Base-by-base conservation (phyloP, 2,888 invertebrate genomes). In the Andrena bucephala region DNA sequence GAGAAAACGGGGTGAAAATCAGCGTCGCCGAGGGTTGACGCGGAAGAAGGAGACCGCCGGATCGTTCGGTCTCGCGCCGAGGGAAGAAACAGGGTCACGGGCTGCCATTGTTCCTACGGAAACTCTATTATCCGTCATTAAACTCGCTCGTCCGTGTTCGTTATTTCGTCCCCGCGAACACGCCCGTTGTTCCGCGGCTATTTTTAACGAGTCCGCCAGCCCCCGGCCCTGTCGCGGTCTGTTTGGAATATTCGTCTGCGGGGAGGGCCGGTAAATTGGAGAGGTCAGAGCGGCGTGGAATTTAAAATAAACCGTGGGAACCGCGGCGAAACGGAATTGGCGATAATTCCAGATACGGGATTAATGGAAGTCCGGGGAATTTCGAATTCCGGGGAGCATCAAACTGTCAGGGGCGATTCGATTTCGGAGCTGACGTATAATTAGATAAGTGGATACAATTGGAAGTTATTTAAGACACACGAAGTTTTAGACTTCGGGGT, bases 111-210 rank as follows among this genome's bases (percentile, higher is more conserved):
- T 77, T 62, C 66, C 62, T 20, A 13, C 27, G n/a, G 36, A 24
- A 67, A 67, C 66, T 52, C 57, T 20, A 70, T 79, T 76, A 76
- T 70, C 71, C 52, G 62, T 77, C 77, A 62, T 77, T 71, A 77
- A 80, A 77, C 52, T 50, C 50, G 69, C 59, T 67, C 54, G 29
- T 50, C 71, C 60, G 54, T 57, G 70, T 60, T 70, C 79, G 76
- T 70, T 66, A 67, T 62, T 77, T 71, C 29, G 36, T 48, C 20
- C 36, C 13, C 36, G 16, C 20, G 33, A 59, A 62, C 36, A 48
- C 20, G 16, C 10, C 10, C 62, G 62, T 24, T 59, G 29, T 42
- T 52, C 3, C n/a, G 31, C 7, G n/a, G 42, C 42, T 42, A 50
- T 65, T 70, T 76, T 63, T 62, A 79, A 69, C 79, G 69, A 76